These are phyloP conservation scores for Apodemia mormo DNA, from an alignment of 2,888 invertebrate genomes.

Conservation along the genomic window DNA sequence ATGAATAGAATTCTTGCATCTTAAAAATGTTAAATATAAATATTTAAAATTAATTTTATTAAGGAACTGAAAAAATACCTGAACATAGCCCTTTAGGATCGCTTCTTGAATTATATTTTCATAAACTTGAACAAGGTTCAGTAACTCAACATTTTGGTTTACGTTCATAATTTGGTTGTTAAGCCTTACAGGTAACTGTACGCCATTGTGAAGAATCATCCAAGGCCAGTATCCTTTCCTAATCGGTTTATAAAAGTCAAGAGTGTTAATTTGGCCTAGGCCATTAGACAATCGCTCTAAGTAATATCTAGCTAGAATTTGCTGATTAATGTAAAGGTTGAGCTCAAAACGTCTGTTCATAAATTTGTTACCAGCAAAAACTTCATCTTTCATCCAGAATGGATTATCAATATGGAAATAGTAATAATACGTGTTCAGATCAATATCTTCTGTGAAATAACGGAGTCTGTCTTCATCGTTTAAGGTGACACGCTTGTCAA, in stretches of 20 bases:
- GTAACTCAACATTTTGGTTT: constrained; percentile 50
- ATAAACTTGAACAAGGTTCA: constrained; percentile 54
- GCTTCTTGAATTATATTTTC: constrained; percentile 81
- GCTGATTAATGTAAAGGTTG: constrained; percentile 83
- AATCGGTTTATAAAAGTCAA: constrained; percentile 69
- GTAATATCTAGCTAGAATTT: constrained; percentile 83
- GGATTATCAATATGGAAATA: constrained; percentile 83
- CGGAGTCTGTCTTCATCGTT: constrained; percentile 81
- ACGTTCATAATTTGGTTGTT: constrained; percentile 60
- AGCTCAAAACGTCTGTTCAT: constrained; percentile 75
- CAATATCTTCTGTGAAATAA: constrained; percentile 86
- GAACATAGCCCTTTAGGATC: constrained; percentile 77
- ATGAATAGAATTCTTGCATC: no score
- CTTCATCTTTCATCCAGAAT: constrained; percentile 83
- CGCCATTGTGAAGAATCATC: constrained; percentile 76
- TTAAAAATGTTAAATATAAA: no score
- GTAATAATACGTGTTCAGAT: constrained; percentile 83
- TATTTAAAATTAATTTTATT: no score
- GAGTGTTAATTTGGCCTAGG: constrained; percentile 61
- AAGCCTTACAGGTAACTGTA: constrained; percentile 71
- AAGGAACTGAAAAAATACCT: constrained; percentile 49
- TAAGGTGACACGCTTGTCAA: constrained; percentile 76
- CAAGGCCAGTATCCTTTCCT: constrained; percentile 81
- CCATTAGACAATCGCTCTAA: constrained; percentile 76
- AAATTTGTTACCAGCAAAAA: constrained; percentile 53